Evolutionary conservation across 35 echinoderm and acorn worm species (phyloP).

Genomic region (Apostichopus californicus): DNA sequence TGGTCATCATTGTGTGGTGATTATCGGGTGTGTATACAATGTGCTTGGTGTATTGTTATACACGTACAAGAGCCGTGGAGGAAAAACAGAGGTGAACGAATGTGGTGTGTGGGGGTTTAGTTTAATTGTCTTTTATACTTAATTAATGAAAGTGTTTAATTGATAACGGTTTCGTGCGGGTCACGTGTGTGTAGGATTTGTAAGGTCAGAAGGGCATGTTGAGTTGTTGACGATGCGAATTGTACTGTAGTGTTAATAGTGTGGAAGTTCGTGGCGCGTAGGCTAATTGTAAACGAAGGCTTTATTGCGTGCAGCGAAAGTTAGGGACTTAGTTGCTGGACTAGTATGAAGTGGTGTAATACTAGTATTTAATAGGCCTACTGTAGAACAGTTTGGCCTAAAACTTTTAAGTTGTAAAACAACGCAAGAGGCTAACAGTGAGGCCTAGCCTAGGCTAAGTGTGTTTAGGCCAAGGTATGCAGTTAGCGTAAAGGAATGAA

Average conservation of each 20-base stretch:
- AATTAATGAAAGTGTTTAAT: conserved; percentile 44
- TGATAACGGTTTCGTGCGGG: conserved; percentile 22
- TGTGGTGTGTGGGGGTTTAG: conserved; percentile 30
- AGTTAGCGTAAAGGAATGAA: too few relatives aligned
- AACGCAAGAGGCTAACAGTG: too few relatives aligned
- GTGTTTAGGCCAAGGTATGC: too few relatives aligned
- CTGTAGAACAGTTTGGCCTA: too few relatives aligned
- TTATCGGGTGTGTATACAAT: conserved; percentile 18
- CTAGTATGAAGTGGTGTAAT: too few relatives aligned
- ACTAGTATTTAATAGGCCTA: too few relatives aligned
- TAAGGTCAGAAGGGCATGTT: conserved; percentile 11
- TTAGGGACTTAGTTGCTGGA: too few relatives aligned
- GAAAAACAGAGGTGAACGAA: neutral
- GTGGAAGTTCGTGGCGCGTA: too few relatives aligned
- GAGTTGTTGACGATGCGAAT: neutral
- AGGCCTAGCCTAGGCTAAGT: too few relatives aligned
- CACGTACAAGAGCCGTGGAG: neutral
- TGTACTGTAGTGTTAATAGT: neutral
- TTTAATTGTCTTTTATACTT: conserved; percentile 29
- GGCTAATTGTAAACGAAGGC: too few relatives aligned
- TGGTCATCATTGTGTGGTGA: conserved; percentile 14
- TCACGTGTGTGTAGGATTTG: neutral
- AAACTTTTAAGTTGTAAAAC: too few relatives aligned
- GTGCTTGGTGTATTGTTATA: conserved; percentile 1
- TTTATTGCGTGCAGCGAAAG: too few relatives aligned